Conservation (phyloP, 2,113 vertebrate genomes). For the Hydrolagus affinis region DNA sequence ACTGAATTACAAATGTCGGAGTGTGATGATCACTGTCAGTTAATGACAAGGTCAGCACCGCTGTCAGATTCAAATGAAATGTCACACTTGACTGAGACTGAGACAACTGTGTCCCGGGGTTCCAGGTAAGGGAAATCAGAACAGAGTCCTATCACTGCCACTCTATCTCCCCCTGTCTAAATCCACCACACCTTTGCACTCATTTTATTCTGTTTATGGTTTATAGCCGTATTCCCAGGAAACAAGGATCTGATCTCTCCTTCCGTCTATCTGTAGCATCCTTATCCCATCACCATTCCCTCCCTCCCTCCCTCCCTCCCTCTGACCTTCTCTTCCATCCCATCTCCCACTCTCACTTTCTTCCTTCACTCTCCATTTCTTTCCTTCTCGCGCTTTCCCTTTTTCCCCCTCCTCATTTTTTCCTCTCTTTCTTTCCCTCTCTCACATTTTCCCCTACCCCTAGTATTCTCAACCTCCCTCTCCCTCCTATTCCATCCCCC, state of each 20-base stretch:
- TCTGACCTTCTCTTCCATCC: too few relatives aligned
- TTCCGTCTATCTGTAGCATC: too few relatives aligned
- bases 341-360: too few relatives aligned
- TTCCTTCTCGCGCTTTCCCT: too few relatives aligned
- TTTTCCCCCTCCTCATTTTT: too few relatives aligned
- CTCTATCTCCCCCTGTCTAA: slow-evolving; percentile 51
- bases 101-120: slow-evolving; percentile 61
- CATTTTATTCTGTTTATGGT: slow-evolving; percentile 58
- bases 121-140: slow-evolving; percentile 66
- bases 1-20: slow-evolving; percentile 62
- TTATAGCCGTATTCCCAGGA: slow-evolving; percentile 53
- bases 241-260: slow-evolving; percentile 39
- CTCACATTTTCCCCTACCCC: too few relatives aligned
- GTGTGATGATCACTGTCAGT: slow-evolving; percentile 56
- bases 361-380: too few relatives aligned
- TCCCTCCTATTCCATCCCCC: too few relatives aligned
- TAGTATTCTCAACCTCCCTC: too few relatives aligned
- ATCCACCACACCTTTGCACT: slow-evolving; percentile 52
- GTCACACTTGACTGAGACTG: slow-evolving; percentile 69
- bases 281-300: too few relatives aligned
- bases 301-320: too few relatives aligned
- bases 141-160: slow-evolving; percentile 49
- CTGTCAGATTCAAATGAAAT: slow-evolving; percentile 68
- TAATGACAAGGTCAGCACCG: slow-evolving; percentile 67
- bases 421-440: too few relatives aligned